Evolutionary conservation across 2,888 invertebrate species (phyloP), one percentile per base, ranked within the genome.

Genomic region (Ephialtes manifestator): DNA sequence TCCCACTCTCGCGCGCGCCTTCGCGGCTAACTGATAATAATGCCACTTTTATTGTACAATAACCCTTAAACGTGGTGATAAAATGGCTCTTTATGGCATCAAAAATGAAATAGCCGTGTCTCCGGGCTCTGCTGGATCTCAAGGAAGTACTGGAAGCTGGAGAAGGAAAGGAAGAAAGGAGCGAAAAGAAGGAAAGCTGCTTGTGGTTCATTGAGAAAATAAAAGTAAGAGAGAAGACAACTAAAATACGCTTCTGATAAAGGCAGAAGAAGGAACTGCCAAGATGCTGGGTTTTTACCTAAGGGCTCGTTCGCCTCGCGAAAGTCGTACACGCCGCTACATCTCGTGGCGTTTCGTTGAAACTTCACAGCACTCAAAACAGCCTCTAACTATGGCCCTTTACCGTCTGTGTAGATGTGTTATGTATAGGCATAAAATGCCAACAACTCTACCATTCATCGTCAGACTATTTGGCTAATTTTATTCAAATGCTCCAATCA

Each of bases 41-140:
- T 92, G 90, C 93, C 91, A 91, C 92, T 93, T 94, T 94, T 94
- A 94, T 94, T 92, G 92, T 93, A 93, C 94, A 92, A 93, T 94
- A 94, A 94, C 93, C 93, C 92, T 94, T 93, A 93, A 93, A 93
- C 92, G 92, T 87, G 89, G 87, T 92, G 91, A 93, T 94, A 94
- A 94, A 94, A 92, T 90, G 89, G 76, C 91, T 90, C 90, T 93
- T 93, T 93, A 93, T 89, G 90, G 89, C 93, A 91, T 92, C 91
- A 92, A 92, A 93, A 93, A 93, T 93, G 92, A 93, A 93, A 93
- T 91, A 90, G 89, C 89, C 90, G 87, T 90, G 90, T 90, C 89
- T 88, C 78, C 87, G 77, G 79, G 85, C 70, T n/a, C 48, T 65
- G 80, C 76, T 75, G 65, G 74, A 68, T 71, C 68, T 67, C 63